These are phyloP conservation scores for Typhlomys cinereus DNA, from an alignment of 2,113 vertebrate genomes.

Conservation along the genomic window DNA sequence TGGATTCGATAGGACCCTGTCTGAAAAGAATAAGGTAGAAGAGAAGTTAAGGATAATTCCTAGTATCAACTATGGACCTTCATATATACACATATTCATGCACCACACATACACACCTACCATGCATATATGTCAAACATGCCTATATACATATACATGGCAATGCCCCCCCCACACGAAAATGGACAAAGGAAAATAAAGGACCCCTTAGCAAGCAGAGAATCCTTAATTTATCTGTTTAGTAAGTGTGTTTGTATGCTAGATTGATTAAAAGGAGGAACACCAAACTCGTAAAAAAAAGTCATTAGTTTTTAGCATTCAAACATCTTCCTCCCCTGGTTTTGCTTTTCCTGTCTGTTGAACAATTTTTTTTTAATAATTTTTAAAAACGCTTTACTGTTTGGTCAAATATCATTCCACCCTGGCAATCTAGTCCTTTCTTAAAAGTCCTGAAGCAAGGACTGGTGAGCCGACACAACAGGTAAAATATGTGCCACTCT, in stretches of 20 bases:
- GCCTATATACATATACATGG: no score
- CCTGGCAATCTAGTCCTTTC: background rate
- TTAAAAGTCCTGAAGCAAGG: background rate
- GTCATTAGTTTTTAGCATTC: slow-evolving; percentile 27
- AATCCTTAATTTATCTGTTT: background rate
- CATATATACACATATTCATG: no score
- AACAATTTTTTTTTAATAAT: background rate
- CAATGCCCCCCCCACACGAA: no score
- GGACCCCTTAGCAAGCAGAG: slow-evolving; percentile 19
- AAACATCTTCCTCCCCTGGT: background rate
- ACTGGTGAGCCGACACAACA: no score
- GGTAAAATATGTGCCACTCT: no score
- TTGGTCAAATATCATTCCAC: background rate
- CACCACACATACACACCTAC: no score
- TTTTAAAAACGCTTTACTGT: background rate
- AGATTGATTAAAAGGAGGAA: background rate
- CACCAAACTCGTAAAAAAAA: background rate
- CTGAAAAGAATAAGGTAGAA: background rate
- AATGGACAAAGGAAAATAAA: no score
- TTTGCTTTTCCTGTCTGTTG: background rate
- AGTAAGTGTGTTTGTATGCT: background rate
- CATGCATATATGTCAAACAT: no score
- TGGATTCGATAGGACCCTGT: no score
- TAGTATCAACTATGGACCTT: no score
- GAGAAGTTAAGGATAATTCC: no score